These are phyloP conservation scores for Montipora cactus DNA, from an alignment of 64 coral and sea anemone species.

Conservation along the genomic window DNA sequence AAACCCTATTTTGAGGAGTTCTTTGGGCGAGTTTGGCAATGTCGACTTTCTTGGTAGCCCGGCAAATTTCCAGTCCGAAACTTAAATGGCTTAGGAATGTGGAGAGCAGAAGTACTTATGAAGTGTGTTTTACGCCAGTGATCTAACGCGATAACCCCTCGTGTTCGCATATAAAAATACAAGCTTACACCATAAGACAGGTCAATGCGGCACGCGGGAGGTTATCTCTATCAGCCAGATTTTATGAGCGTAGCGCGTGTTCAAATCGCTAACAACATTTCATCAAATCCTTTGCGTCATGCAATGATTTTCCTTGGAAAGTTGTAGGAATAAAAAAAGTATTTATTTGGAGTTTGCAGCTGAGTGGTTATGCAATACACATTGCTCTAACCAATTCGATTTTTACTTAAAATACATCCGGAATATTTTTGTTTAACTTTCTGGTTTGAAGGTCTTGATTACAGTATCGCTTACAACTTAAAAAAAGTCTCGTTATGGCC, in stretches of 20 bases:
- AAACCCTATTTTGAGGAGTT: background rate
- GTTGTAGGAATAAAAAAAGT: background rate
- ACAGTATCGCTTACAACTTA: background rate
- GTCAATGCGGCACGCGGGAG: slow-evolving; percentile 48
- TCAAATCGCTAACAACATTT: background rate
- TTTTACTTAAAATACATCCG: too few species aligned
- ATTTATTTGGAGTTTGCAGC: too few species aligned
- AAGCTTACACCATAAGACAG: background rate
- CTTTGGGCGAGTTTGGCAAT: background rate
- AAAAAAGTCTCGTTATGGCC: background rate
- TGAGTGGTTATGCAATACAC: too few species aligned
- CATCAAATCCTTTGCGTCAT: background rate
- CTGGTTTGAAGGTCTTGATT: background rate
- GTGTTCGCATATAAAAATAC: background rate
- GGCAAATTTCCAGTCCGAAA: background rate
- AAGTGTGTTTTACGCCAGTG: background rate
- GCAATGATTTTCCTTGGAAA: background rate
- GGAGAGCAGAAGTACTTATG: background rate
- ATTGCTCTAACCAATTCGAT: too few species aligned
- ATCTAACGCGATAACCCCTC: slow-evolving; percentile 16
- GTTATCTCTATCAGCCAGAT: slow-evolving; percentile 49
- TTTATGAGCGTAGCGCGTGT: slow-evolving; percentile 6
- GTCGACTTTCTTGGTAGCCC: background rate
- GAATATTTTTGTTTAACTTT: too few species aligned
- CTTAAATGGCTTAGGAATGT: slow-evolving; percentile 20